Conservation (phyloP, 1,140 invertebrate genomes). For the Zaprionus inermis region DNA sequence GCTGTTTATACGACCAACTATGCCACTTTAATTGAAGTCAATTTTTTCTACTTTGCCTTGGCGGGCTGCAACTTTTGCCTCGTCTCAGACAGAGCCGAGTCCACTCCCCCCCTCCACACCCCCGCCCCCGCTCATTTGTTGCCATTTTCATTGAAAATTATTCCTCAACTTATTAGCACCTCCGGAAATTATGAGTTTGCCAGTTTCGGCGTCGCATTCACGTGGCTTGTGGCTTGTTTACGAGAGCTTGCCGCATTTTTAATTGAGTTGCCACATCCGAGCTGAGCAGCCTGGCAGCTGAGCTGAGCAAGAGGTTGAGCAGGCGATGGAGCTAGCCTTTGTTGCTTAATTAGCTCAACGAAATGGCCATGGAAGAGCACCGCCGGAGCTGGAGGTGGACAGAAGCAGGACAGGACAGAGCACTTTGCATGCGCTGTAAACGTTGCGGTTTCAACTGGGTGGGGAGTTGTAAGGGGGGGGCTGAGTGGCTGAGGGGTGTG, state of each 20-base stretch:
- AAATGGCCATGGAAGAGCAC: conserved; percentile 19
- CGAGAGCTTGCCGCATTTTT: conserved; percentile 66
- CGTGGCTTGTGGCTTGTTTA: conserved; percentile 70
- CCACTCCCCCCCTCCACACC: background rate
- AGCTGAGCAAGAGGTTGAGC: background rate
- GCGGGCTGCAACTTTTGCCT: conserved; percentile 29
- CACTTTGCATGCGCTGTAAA: conserved; percentile 10
- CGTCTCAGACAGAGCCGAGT: background rate
- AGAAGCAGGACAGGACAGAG: background rate
- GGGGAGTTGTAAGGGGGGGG: background rate
- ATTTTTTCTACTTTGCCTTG: conserved; percentile 68
- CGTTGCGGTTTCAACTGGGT: background rate
- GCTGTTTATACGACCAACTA: conserved; percentile 78
- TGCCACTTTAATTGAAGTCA: conserved; percentile 81
- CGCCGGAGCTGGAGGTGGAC: conserved; percentile 21
- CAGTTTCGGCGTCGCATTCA: conserved; percentile 46
- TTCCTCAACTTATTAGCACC: conserved; percentile 82
- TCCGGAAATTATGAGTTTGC: conserved; percentile 79
- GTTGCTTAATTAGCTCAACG: conserved; percentile 73
- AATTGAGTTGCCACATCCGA: conserved; percentile 62
- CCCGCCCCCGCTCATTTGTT: conserved; percentile 8
- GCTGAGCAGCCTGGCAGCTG: conserved; percentile 32
- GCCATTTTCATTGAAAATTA: conserved; percentile 76
- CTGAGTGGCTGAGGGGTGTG: background rate
- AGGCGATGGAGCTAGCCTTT: conserved; percentile 42